Base-by-base conservation (phyloP, 2,888 invertebrate genomes). In the Pammene fasciana region DNA sequence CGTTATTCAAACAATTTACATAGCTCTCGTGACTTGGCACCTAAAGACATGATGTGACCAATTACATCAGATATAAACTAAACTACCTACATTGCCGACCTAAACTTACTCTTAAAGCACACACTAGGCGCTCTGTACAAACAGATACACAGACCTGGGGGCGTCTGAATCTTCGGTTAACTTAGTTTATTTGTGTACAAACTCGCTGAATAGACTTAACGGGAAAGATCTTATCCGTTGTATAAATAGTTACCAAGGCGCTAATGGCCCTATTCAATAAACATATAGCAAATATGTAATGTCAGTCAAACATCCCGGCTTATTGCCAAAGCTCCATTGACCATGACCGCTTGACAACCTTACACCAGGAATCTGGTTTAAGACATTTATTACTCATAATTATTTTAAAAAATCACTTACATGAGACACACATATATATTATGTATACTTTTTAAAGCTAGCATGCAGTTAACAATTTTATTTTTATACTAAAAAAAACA, bases 181-280 rank as follows among this genome's bases (percentile, higher is more conserved):
- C 68, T 64, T 59, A 52, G 50, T 64, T 64, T 59, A 68, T 68
- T 68, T 64, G 64, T 68, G 57, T 57, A 50, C 50, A 48, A 61
- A 52, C 68, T 64, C 41, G 48, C 68, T 36, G 56, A 64, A 64
- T 68, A 43, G 50, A 43, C 50, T 64, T 64, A 61, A 43, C 50
- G 43, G 36, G 34, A 6, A 45, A 57, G 14, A 50, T 62, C 50
- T 10, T 46, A 34, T 38, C 11, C 18, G 9, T 18, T 50, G 13
- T 50, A 61, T 61, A 61, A 38, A 61, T 18, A 50, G 4, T 48
- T 56, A 5, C 16, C 18, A 36, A 34, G 13, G 1, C 16, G 55
- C 18, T 36, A 18, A 36, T 38, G 18, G n/a, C 18, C 18, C 41
- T 18, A 60, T 9, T 64, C 16, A 43, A 41, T n/a, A 14, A 10